Percentiles rank a stretch among this genome's conserved stretches.
phyloP scores from a whole-genome alignment of 2,888 invertebrate genomes.

The Apamea monoglypha region DNA sequence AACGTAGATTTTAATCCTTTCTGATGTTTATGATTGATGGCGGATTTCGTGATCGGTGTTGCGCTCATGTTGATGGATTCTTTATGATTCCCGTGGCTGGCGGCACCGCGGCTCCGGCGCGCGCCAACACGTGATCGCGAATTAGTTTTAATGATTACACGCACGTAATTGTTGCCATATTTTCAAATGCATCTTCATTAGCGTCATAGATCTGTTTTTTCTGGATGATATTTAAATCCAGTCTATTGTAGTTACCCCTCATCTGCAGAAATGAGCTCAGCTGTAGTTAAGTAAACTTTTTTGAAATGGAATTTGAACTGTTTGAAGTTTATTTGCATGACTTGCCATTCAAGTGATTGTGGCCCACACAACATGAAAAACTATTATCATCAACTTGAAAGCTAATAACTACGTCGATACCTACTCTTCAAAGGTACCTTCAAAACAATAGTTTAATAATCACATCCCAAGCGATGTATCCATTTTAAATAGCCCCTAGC shows the following conservation, averaged over 20 bases:
- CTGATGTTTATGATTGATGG: slow-evolving; percentile 91
- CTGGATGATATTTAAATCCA: slow-evolving; percentile 12
- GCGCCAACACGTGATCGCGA: slow-evolving; percentile 57
- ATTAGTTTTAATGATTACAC: slow-evolving; percentile 78
- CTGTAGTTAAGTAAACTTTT: not conserved
- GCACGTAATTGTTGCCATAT: slow-evolving; percentile 44
- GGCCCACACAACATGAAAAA: slow-evolving; percentile 71
- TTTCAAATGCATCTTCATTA: slow-evolving; percentile 54
- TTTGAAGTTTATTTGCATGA: not conserved
- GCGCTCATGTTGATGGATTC: slow-evolving; percentile 89
- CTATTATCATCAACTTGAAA: slow-evolving; percentile 57
- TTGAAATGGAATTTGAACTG: not conserved
- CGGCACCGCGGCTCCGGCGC: slow-evolving; percentile 23
- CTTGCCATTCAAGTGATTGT: not conserved
- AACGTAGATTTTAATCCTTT: slow-evolving; percentile 91
- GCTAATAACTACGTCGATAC: slow-evolving; percentile 53
- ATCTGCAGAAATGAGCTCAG: not conserved
- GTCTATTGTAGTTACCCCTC: slow-evolving; percentile 5
- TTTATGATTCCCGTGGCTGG: slow-evolving; percentile 78
- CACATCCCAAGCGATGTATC: slow-evolving; percentile 80
- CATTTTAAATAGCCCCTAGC: slow-evolving; percentile 88
- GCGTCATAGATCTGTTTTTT: slow-evolving; percentile 40
- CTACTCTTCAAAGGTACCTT: slow-evolving; percentile 55
- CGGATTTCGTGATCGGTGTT: slow-evolving; percentile 88
- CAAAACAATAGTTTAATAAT: slow-evolving; percentile 72